Evolutionary conservation across 2,888 invertebrate species (phyloP), one percentile per base, ranked within the genome.

Genomic region (Diaphora mendica): DNA sequence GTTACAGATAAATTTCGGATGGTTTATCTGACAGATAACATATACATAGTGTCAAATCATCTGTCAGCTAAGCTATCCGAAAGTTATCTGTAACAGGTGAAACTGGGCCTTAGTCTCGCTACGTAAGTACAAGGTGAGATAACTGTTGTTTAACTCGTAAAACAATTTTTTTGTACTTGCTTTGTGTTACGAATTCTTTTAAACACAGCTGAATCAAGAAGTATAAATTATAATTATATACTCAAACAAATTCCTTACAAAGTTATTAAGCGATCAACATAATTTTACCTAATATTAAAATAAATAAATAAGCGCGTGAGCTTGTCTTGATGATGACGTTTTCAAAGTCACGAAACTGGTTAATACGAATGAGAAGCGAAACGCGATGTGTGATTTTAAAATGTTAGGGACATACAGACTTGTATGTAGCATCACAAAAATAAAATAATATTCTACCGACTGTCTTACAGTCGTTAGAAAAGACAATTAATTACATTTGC

Each of bases 271-370:
- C 30, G 44, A 48, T 30, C 3, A 44, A 20, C 30, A 67, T 44
- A 44, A 30, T 67, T 44, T 67, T 23, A 30, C 30, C 23, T 44
- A 30, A 30, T 9, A 30, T 20, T 44, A 44, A 67, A 67, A 8
- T 48, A 44, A 8, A 67, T 44, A 20, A 66, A 44, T 5, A 62
- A 62, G 15, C 30, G 26, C 8, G 44, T 30, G 26, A 26, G 26
- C 11, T 39, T 3, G 7, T 39, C 39, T 39, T 26, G 11, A 26
- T 39, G 20, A 67, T 67, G 67, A 48, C 44, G 44, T 67, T 44
- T 30, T 30, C 42, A 30, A 66, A 66, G 67, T 20, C 30, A 44
- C 44, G 17, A 67, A 67, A 67, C 67, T 30, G 67, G 48, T 67
- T 48, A 17, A 4, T 26, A 30, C 30, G 26, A 62, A 62, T 62